Percentiles rank a stretch among this genome's conserved stretches.
phyloP scores from a whole-genome alignment of 2,888 invertebrate species.

The Podotricha telesiphe region DNA sequence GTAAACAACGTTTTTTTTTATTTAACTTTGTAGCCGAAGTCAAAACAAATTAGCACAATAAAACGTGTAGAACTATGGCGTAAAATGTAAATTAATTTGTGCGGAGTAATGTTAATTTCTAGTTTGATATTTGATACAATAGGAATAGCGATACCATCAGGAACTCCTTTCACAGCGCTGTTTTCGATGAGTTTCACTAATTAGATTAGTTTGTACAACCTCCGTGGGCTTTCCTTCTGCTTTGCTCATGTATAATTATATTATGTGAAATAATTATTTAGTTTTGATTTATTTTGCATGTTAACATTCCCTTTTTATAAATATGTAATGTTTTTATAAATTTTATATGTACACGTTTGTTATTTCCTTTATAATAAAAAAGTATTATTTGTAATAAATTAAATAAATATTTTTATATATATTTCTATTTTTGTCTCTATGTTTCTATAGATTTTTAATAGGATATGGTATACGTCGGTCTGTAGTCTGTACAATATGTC shows the following conservation, averaged over 20 bases:
- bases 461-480: background rate
- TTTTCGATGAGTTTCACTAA: slow-evolving; percentile 33
- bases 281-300: background rate
- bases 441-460: too few relatives aligned
- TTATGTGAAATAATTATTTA: slow-evolving; percentile 14
- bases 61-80: background rate
- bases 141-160: slow-evolving; percentile 18
- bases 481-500: too few relatives aligned
- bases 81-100: background rate
- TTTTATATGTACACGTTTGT: background rate
- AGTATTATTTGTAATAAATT: too few relatives aligned
- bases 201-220: slow-evolving; percentile 39
- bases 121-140: slow-evolving; percentile 24
- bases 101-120: slow-evolving; percentile 9
- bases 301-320: background rate
- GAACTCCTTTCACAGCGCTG: slow-evolving; percentile 21
- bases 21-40: too few relatives aligned
- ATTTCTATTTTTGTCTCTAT: too few relatives aligned
- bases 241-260: background rate
- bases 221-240: slow-evolving; percentile 18
- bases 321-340: background rate
- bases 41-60: background rate
- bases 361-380: too few relatives aligned
- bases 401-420: too few relatives aligned
- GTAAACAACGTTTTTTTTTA: too few relatives aligned